Conservation (phyloP, 2,113 vertebrate genomes). For the Lepisosteus oculatus region DNA sequence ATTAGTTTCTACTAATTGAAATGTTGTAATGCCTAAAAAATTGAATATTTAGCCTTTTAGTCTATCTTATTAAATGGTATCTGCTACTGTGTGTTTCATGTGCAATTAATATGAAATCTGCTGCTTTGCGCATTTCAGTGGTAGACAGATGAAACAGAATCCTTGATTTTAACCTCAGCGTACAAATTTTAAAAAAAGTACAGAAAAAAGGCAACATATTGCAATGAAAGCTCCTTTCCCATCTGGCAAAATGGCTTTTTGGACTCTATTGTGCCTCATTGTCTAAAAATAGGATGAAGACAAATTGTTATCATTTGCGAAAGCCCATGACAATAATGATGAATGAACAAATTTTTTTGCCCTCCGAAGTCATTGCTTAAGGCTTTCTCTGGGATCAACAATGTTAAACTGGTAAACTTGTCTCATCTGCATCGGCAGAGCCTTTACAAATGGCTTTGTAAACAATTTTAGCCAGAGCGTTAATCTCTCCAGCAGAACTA, state of each 20-base stretch:
- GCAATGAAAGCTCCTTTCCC: conserved; percentile 86
- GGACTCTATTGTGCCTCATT: conserved; percentile 95
- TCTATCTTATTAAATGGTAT: conserved; percentile 9
- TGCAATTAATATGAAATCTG: conserved; percentile 4
- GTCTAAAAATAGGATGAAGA: conserved; percentile 99
- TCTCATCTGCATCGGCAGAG: conserved; percentile 84
- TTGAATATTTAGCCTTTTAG: conserved; percentile 6
- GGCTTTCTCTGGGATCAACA: conserved; percentile 86
- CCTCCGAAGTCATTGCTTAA: conserved; percentile 98
- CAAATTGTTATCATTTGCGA: conserved; percentile 99
- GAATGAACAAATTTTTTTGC: conserved; percentile 98
- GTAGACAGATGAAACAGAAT: conserved; percentile 35
- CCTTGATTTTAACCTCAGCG: conserved; percentile 79
- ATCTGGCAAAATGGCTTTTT: conserved; percentile 96
- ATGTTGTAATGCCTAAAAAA: not conserved
- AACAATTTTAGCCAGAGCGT: conserved; percentile 83
- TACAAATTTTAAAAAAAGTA: conserved; percentile 51
- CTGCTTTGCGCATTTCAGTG: not conserved
- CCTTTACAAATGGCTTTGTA: conserved; percentile 86
- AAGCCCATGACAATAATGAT: conserved; percentile 99
- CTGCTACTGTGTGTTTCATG: not conserved
- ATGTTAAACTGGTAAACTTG: conserved; percentile 84
- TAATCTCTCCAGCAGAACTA: conserved; percentile 77
- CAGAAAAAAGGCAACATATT: conserved; percentile 70
- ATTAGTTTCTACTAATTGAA: not conserved